Evolutionary conservation across 2,888 invertebrate species (phyloP).

Genomic region (Pristionchus japonicus): DNA sequence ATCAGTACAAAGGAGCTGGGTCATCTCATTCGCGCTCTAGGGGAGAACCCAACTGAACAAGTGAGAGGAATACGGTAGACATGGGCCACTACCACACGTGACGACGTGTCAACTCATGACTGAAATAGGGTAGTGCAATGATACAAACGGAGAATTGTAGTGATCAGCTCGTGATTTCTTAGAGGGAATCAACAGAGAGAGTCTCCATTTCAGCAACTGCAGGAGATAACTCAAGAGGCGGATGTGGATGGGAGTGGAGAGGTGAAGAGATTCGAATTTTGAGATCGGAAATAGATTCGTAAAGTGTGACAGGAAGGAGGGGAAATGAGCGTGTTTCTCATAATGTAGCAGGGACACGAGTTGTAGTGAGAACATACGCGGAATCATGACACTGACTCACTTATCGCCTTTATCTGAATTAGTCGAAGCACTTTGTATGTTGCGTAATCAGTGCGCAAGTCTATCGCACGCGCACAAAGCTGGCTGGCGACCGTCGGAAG

Average conservation of each 20-base stretch:
- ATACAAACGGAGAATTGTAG: neutral
- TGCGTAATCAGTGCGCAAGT: neutral
- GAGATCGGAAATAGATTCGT: neutral
- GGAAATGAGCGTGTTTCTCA: neutral
- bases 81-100: neutral
- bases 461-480: neutral
- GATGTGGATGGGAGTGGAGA: constrained; percentile 46
- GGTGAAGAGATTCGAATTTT: neutral
- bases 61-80: neutral
- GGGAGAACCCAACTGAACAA: constrained; percentile 42
- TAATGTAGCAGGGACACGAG: neutral
- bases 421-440: neutral
- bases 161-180: neutral
- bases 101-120: neutral
- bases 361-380: too few relatives aligned
- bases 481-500: neutral
- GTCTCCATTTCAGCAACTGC: constrained; percentile 32
- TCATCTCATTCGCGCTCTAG: constrained; percentile 15
- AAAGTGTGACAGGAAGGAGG: neutral
- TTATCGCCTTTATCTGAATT: neutral
- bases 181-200: neutral
- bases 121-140: neutral
- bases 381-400: neutral
- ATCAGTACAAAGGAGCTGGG: constrained; percentile 38
- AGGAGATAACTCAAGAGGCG: constrained; percentile 34